phyloP scores from a whole-genome alignment of 2,113 vertebrate genomes.

The Centropristis striata region DNA sequence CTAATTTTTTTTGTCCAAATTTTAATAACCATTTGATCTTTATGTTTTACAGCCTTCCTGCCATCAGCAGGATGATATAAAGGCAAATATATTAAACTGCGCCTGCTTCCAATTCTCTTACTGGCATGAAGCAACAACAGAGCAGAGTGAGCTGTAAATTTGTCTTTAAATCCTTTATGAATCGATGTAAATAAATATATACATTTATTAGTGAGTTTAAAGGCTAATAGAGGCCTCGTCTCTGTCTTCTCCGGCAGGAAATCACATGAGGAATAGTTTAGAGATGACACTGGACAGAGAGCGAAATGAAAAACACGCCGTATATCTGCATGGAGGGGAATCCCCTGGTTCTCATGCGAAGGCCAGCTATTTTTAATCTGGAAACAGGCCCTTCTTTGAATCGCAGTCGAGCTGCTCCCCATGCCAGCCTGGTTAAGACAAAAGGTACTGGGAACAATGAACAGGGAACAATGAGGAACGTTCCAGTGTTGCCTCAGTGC shows the following conservation, averaged over 20 bases:
- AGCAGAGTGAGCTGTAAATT: background rate
- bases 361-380: constrained; percentile 77
- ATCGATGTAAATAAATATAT: background rate
- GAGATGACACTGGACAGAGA: constrained; percentile 47
- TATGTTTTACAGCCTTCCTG: background rate
- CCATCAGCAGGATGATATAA: background rate
- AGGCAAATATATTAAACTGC: background rate
- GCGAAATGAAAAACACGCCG: constrained; percentile 46
- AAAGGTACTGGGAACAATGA: constrained; percentile 62
- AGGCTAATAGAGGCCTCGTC: background rate
- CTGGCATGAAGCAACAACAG: background rate
- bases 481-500: constrained; percentile 21
- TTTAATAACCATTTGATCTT: background rate
- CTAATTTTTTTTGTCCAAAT: background rate
- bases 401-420: constrained; percentile 19
- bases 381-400: constrained; percentile 67
- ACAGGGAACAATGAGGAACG: constrained; percentile 42
- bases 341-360: constrained; percentile 74
- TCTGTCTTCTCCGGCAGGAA: constrained; percentile 5
- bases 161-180: too few species aligned
- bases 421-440: constrained; percentile 50
- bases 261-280: constrained; percentile 11
- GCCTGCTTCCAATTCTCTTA: constrained; percentile 1
- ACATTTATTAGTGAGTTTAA: background rate
- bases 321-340: constrained; percentile 57